Evolutionary conservation across 2,113 vertebrate species (phyloP).

Genomic region (Zosterops borbonicus): DNA sequence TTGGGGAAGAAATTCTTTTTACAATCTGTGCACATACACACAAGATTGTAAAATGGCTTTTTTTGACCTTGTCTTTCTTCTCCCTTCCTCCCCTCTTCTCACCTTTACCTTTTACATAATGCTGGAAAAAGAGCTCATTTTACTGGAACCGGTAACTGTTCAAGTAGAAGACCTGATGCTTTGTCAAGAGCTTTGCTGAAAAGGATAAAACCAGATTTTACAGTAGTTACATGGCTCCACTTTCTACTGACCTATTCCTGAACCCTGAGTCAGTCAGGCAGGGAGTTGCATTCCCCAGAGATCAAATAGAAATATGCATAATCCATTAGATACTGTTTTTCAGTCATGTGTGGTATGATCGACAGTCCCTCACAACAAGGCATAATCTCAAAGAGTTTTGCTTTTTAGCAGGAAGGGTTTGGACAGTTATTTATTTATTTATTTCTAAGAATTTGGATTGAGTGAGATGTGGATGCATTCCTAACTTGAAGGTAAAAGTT

Average conservation of each 20-base stretch:
- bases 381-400: neutral
- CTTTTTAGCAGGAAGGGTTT: neutral
- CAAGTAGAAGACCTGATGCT: neutral
- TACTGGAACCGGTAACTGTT: neutral
- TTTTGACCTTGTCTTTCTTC: neutral
- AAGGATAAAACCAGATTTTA: slow-evolving; percentile 53
- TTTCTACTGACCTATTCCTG: slow-evolving; percentile 62
- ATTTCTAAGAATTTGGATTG: neutral
- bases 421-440: neutral
- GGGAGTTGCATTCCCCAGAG: slow-evolving; percentile 52
- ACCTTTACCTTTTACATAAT: neutral
- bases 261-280: slow-evolving; percentile 59
- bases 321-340: slow-evolving; percentile 58
- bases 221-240: slow-evolving; percentile 41
- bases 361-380: neutral
- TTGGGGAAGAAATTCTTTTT: neutral
- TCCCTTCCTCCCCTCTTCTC: neutral
- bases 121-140: neutral
- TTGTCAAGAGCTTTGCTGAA: slow-evolving; percentile 15
- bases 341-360: slow-evolving; percentile 14
- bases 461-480: neutral
- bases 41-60: neutral
- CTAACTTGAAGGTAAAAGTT: neutral
- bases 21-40: neutral
- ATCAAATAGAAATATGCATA: slow-evolving; percentile 65